Evolutionary conservation across 2,797 vertebrate genomes (phyloP).

Genomic region (Scleropages formosus): DNA sequence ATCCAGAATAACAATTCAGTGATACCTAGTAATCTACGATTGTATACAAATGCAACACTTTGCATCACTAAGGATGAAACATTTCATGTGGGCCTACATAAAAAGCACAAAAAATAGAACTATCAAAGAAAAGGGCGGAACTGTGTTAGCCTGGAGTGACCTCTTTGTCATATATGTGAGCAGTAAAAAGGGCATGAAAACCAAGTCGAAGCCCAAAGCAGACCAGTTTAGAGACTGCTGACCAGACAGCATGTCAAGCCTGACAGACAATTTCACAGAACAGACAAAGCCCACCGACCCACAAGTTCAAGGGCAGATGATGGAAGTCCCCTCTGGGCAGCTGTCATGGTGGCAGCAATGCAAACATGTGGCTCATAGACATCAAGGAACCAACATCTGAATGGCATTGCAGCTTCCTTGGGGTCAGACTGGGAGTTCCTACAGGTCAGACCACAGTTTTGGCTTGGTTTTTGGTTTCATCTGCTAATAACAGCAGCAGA

Average conservation of each 20-base stretch:
- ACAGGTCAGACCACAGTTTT: slow-evolving; percentile 14
- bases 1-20: too few species aligned
- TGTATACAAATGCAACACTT: too few species aligned
- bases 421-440: neutral
- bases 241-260: slow-evolving; percentile 12
- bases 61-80: too few species aligned
- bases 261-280: slow-evolving; percentile 11
- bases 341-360: neutral
- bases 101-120: too few species aligned
- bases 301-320: slow-evolving; percentile 6
- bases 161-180: too few species aligned
- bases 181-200: neutral
- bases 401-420: neutral
- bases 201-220: neutral
- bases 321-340: neutral
- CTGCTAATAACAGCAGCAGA: too few species aligned
- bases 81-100: too few species aligned
- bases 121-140: too few species aligned
- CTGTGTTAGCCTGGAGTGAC: neutral
- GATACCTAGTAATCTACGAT: too few species aligned
- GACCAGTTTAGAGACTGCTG: neutral
- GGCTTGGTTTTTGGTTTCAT: neutral
- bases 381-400: neutral
- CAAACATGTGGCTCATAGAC: neutral
- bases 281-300: neutral